Percentiles rank a stretch among this genome's conserved stretches.
phyloP scores from a whole-genome alignment of 1,140 invertebrate species.

The Drosophila parvula region DNA sequence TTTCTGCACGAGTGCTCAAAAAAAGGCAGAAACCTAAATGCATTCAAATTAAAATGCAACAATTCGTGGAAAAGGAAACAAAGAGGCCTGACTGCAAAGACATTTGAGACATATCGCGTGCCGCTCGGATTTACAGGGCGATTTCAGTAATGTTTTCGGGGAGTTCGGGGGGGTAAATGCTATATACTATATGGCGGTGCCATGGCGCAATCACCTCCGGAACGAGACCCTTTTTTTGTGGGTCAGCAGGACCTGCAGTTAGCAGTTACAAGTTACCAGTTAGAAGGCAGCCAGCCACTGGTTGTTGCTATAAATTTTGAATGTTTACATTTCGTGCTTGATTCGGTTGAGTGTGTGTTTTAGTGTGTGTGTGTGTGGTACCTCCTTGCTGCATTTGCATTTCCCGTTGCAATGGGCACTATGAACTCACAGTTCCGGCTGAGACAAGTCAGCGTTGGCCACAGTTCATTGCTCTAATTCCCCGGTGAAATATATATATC shows the following conservation, averaged over 20 bases:
- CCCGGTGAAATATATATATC: slow-evolving; percentile 32
- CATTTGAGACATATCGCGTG: slow-evolving; percentile 55
- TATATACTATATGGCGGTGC: neutral
- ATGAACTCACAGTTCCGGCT: slow-evolving; percentile 74
- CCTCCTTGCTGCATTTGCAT: slow-evolving; percentile 18
- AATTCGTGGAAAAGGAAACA: slow-evolving; percentile 31
- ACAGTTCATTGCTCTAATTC: slow-evolving; percentile 76
- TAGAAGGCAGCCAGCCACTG: slow-evolving; percentile 13
- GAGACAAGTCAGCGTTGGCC: slow-evolving; percentile 55
- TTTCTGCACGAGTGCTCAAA: slow-evolving; percentile 22
- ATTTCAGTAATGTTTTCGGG: slow-evolving; percentile 25
- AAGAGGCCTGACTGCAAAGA: slow-evolving; percentile 26
- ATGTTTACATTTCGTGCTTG: slow-evolving; percentile 68
- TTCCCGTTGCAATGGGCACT: slow-evolving; percentile 71
- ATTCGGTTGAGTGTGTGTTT: slow-evolving; percentile 42
- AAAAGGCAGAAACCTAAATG: slow-evolving; percentile 8
- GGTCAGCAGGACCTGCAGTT: slow-evolving; percentile 65
- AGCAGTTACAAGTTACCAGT: slow-evolving; percentile 12
- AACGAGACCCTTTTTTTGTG: slow-evolving; percentile 48
- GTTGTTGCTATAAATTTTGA: slow-evolving; percentile 65
- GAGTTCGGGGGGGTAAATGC: slow-evolving; percentile 2
- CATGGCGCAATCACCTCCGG: slow-evolving; percentile 63
- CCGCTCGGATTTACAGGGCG: slow-evolving; percentile 13
- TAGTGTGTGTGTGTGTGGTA: slow-evolving; percentile 16
- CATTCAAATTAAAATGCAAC: slow-evolving; percentile 39